A percentile compares a stretch with the other conserved stretches of the same genome.
Conservation (phyloP, 2,888 invertebrate species). For the Tenthredo amoena region DNA sequence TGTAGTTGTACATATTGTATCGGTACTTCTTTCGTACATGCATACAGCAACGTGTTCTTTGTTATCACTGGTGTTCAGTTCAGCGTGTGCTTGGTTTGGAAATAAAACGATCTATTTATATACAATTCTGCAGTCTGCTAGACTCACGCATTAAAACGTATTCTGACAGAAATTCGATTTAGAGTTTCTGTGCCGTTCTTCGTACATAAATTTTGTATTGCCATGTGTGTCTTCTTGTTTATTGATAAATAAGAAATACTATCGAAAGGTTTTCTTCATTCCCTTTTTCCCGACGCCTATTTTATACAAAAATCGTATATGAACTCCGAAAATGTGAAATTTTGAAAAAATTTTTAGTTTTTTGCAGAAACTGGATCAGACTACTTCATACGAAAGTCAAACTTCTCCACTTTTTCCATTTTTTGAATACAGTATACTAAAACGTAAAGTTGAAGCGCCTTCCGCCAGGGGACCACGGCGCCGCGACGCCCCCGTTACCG, state of each 20-base stretch:
- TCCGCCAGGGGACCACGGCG: constrained; percentile 11
- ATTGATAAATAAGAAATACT: background rate
- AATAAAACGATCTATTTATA: constrained; percentile 32
- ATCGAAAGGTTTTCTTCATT: background rate
- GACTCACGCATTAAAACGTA: background rate
- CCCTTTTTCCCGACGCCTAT: background rate
- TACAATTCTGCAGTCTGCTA: constrained; percentile 8
- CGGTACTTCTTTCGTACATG: background rate
- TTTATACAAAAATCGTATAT: background rate
- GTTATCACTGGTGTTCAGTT: constrained; percentile 7
- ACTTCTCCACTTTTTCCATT: background rate
- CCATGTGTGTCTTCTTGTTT: background rate
- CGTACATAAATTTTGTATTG: background rate
- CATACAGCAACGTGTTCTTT: background rate
- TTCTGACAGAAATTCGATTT: background rate
- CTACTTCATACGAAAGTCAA: background rate
- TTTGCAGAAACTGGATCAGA: too few relatives aligned
- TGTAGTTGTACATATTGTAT: background rate
- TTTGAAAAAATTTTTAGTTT: background rate
- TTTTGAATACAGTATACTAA: background rate
- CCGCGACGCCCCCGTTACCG: constrained; percentile 39
- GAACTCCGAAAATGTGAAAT: background rate
- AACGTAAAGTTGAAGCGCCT: background rate
- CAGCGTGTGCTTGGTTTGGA: background rate
- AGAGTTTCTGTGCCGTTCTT: background rate